Base-by-base conservation (phyloP, 53 echinoderm and acorn worm genomes). In the Holothuria leucospilota region DNA sequence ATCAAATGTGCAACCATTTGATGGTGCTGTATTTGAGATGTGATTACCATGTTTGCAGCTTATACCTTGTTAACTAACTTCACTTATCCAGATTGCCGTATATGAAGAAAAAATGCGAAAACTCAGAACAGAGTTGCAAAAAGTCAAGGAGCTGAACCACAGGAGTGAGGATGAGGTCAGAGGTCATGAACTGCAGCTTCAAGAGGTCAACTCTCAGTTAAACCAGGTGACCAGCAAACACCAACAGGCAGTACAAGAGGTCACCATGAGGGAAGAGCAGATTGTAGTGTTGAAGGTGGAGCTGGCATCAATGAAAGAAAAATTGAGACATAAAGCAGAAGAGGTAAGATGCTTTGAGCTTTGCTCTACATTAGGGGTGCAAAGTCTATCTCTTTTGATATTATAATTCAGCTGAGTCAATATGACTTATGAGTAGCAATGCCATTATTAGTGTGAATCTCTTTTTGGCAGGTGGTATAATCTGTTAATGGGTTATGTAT, bases 211-310 rank as follows among this genome's bases (percentile, higher is more conserved):
- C 27, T 65, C 70, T 75, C 95, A 93, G 73, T 84, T 95, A 53
- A 67, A 34, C 30, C 90, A 90, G 59, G 79, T 95, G 49, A 83
- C 82, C 12, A 93, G 91, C 77, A 93, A 93, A 84, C 95, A 95
- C 39, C 84, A 93, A 26, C 83, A 89, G 25, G 85, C 88, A 13
- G 77, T 95, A 2, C 94, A 96, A 61, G 97, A 96, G 88, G 84
- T 96, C 9, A 93, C 93, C 20, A 93, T 93, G 93, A 89, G 97
- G 65, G 97, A 96, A 81, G 97, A 96, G 73, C 97, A 96, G 91
- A 93, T 96, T 21, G 97, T 96, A 24, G 97, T 96, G 18, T 85
- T 95, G 18, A 96, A 95, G 80, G 97, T 96, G 75, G 97, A 96
- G 86, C 88, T 96, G 73, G 97, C 97, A 20, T 93, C 97, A 0